A percentile compares a stretch with the other conserved stretches of the same genome.
These are phyloP conservation scores for Crocidura indochinensis DNA, from an alignment of 2,797 vertebrate species.

Conservation along the genomic window DNA sequence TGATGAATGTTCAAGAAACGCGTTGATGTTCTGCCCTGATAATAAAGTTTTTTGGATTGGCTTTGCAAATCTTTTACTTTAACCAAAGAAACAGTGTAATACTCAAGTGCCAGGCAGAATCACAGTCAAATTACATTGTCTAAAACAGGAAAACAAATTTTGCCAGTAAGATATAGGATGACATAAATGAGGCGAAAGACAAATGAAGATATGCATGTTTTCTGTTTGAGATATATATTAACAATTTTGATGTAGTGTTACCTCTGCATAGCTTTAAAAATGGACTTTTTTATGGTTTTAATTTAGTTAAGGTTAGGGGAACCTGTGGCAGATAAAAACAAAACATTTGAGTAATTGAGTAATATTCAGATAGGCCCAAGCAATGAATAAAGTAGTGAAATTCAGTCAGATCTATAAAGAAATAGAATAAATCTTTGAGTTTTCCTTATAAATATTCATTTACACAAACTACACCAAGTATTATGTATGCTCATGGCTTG, in stretches of 20 bases:
- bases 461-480: constrained; percentile 49
- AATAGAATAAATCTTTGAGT: constrained; percentile 71
- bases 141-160: constrained; percentile 67
- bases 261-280: constrained; percentile 68
- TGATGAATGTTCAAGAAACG: constrained; percentile 74
- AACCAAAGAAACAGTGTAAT: constrained; percentile 74
- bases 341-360: constrained; percentile 70
- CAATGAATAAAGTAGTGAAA: constrained; percentile 66
- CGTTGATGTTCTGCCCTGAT: constrained; percentile 77
- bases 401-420: constrained; percentile 42
- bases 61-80: constrained; percentile 84
- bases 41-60: constrained; percentile 80
- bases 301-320: constrained; percentile 47
- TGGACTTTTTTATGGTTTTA: constrained; percentile 42
- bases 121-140: constrained; percentile 81
- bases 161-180: constrained; percentile 67
- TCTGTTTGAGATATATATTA: constrained; percentile 66
- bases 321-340: constrained; percentile 53
- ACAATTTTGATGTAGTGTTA: constrained; percentile 70
- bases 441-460: constrained; percentile 68
- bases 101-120: constrained; percentile 70
- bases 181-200: constrained; percentile 73
- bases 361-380: constrained; percentile 46
- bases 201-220: constrained; percentile 69
- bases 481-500: constrained; percentile 47